phyloP scores from a whole-genome alignment of 2,888 invertebrate genomes.

The Drosophila bunnanda region DNA sequence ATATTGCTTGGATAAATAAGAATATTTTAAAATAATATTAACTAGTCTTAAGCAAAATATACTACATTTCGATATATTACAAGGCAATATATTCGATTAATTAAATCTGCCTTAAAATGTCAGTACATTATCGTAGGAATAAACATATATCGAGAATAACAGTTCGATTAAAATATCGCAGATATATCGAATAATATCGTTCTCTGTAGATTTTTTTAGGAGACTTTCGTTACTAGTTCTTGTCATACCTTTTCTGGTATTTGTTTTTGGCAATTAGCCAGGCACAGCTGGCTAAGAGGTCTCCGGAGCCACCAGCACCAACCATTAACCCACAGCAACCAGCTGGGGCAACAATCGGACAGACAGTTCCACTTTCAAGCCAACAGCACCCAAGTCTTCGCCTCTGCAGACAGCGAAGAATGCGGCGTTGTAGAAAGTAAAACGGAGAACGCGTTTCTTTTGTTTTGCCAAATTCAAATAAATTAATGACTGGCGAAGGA shows the following conservation, averaged over 20 bases:
- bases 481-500: constrained; percentile 47
- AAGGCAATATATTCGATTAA: too few relatives aligned
- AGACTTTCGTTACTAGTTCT: neutral
- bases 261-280: constrained; percentile 11
- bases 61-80: too few relatives aligned
- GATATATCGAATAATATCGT: neutral
- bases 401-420: constrained; percentile 19
- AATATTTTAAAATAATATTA: too few relatives aligned
- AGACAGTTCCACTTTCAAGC: constrained; percentile 48
- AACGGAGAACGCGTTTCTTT: constrained; percentile 43
- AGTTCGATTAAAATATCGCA: too few relatives aligned
- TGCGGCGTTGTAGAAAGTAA: constrained; percentile 47
- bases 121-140: too few relatives aligned
- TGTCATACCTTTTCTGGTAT: neutral
- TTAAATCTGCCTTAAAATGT: too few relatives aligned
- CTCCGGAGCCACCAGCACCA: neutral
- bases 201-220: neutral
- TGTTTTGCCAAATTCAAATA: constrained; percentile 67
- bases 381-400: constrained; percentile 11
- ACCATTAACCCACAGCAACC: constrained; percentile 3
- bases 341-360: constrained; percentile 16
- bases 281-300: neutral
- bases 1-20: too few relatives aligned
- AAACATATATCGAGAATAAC: too few relatives aligned
- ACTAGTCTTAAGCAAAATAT: too few relatives aligned